Evolutionary conservation across 92 coral and sea anemone genomes (phyloP), one percentile per base, ranked within the genome.

Genomic region (Bergia sp.): DNA sequence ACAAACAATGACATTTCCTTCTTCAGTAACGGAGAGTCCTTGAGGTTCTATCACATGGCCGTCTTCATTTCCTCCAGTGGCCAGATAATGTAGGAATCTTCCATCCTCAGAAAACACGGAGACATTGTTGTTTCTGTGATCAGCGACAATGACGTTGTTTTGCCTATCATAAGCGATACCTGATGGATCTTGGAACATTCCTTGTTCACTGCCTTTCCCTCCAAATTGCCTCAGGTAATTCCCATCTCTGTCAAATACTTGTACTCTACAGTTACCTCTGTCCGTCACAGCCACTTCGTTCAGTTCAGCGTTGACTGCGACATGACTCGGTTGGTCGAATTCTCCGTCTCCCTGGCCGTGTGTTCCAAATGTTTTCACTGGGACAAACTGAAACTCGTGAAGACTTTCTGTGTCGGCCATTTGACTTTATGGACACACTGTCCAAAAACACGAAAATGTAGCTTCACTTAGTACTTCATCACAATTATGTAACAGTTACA

Each of bases 251-350:
- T 67, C 73, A 67, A 67, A 67, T 67, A 67, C 9, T 67, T 67
- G 73, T n/a, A 67, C 37, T 67, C 73, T n/a, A 4, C 37, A 36
- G 73, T 67, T 67, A 9, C 6, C n/a, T 67, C 37, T 67, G 12
- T 67, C 73, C 37, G 73, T 67, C 73, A 67, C 73, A 67, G 73
- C 73, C 8, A 67, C 37, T 67, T 67, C 73, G 29, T 67, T 36
- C 38, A 67, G 37, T 67, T 67, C 73, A 6, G 4, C 73, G 58
- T 12, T 53, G 18, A 53, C 58, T 53, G 58, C 58, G 2, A 53
- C 58, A 53, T 53, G 58, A 18, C 37, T 20, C 21, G 73, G 73
- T 20, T 66, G 37, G 37, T 20, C 29, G 37, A 66, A 29, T 15
- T 66, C 73, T 2, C 73, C 73, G 21, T 7, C 11, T 29, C 37